These are phyloP conservation scores for Lophura swinhoii DNA, from an alignment of 2,797 vertebrate species.

Conservation along the genomic window DNA sequence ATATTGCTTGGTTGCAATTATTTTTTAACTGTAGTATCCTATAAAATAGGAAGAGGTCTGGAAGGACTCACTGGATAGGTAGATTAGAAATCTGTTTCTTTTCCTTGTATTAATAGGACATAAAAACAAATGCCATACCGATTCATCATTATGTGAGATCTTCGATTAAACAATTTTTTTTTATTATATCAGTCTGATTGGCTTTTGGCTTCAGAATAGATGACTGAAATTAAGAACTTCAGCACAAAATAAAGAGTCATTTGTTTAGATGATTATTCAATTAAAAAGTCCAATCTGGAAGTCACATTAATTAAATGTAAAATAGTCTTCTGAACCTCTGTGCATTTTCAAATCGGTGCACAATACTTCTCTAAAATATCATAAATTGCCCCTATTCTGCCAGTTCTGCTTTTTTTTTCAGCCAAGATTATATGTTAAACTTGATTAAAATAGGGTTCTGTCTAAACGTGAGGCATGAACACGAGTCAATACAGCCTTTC, in stretches of 20 bases:
- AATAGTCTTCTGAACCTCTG: conserved; percentile 22
- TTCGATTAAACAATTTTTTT: conserved; percentile 57
- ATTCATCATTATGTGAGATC: conserved; percentile 60
- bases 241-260: conserved; percentile 43
- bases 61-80: conserved; percentile 20
- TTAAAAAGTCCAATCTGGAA: conserved; percentile 45
- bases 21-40: background rate
- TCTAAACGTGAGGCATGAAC: background rate
- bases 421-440: conserved; percentile 24
- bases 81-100: conserved; percentile 37
- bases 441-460: conserved; percentile 47
- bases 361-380: conserved; percentile 57
- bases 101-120: conserved; percentile 20
- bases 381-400: conserved; percentile 55
- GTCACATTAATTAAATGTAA: conserved; percentile 55
- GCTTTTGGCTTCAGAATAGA: conserved; percentile 37
- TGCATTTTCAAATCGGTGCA: conserved; percentile 34
- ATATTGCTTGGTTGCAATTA: background rate
- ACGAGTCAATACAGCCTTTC: conserved; percentile 9
- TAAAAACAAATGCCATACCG: conserved; percentile 41
- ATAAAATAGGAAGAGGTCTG: background rate
- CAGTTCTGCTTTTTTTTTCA: conserved; percentile 55
- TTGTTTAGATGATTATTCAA: conserved; percentile 59
- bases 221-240: conserved; percentile 46
- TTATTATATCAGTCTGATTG: background rate